These are phyloP conservation scores for Trachemys scripta DNA, from an alignment of 2,113 vertebrate species.

Conservation along the genomic window DNA sequence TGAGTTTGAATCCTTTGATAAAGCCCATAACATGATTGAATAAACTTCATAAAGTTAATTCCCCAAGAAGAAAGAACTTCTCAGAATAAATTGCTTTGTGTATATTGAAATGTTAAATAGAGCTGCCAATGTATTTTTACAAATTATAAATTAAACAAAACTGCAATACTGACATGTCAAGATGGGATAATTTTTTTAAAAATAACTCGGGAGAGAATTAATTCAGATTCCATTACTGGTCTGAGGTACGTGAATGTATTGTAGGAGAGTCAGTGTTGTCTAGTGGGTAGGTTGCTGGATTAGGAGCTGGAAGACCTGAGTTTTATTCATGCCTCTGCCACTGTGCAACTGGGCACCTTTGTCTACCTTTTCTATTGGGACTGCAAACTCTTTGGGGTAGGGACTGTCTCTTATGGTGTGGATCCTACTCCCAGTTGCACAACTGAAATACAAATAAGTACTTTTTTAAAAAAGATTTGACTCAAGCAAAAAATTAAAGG, in stretches of 20 bases:
- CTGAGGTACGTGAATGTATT: background rate
- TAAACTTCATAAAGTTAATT: conserved; percentile 74
- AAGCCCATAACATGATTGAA: conserved; percentile 59
- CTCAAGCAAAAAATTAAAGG: background rate
- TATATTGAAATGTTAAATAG: conserved; percentile 52
- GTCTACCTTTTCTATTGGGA: background rate
- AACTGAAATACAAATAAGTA: background rate
- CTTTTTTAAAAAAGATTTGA: background rate
- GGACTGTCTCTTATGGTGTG: background rate
- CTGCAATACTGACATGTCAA: conserved; percentile 41
- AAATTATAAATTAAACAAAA: conserved; percentile 56
- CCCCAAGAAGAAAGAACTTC: conserved; percentile 58
- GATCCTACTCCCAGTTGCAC: background rate
- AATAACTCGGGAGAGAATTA: conserved; percentile 18
- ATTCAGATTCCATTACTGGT: background rate
- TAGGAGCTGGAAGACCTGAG: background rate
- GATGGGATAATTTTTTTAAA: conserved; percentile 21
- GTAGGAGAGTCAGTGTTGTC: background rate
- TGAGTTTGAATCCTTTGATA: conserved; percentile 72
- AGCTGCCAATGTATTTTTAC: conserved; percentile 42
- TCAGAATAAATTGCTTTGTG: conserved; percentile 62
- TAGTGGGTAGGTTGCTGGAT: background rate
- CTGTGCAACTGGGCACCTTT: background rate
- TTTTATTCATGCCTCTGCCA: background rate
- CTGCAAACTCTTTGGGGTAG: rapidly evolving